phyloP scores from a whole-genome alignment of 2,888 invertebrate genomes.

The Ptychoptera contaminata region DNA sequence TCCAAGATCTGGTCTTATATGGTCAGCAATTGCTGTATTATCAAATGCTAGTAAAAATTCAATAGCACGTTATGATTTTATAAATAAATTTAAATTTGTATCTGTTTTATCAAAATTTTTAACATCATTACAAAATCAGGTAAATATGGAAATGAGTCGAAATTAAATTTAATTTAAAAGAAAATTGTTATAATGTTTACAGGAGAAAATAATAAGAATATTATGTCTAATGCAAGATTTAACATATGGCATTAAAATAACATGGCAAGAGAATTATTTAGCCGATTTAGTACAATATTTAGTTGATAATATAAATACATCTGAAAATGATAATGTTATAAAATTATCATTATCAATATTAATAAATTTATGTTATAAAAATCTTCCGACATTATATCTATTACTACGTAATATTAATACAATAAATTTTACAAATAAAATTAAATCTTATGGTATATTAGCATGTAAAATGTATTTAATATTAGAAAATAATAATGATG shows the following conservation, averaged over 20 bases:
- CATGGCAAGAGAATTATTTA: conserved; percentile 9
- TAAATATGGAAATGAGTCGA: background rate
- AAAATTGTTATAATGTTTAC: background rate
- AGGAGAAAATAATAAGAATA: conserved; percentile 20
- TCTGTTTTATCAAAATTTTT: conserved; percentile 21
- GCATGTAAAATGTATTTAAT: conserved; percentile 10
- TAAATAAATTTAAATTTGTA: conserved; percentile 23
- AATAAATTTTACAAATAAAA: conserved; percentile 5
- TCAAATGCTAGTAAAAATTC: conserved; percentile 24
- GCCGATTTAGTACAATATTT: conserved; percentile 6
- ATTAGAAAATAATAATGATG: conserved; percentile 8
- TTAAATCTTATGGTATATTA: conserved; percentile 6
- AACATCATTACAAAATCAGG: conserved; percentile 4
- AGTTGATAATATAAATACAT: conserved; percentile 5
- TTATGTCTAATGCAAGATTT: conserved; percentile 16
- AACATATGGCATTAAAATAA: conserved; percentile 8
- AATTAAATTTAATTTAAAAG: background rate
- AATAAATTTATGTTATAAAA: conserved; percentile 11
- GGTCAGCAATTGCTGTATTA: conserved; percentile 22
- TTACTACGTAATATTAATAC: conserved; percentile 2
- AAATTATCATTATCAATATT: conserved; percentile 3
- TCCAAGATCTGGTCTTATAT: conserved; percentile 20
- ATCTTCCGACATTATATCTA: conserved; percentile 7
- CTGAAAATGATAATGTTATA: conserved; percentile 1
- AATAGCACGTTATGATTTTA: conserved; percentile 20